phyloP scores from a whole-genome alignment of 2,797 vertebrate genomes.

The Gymnocypris eckloni region DNA sequence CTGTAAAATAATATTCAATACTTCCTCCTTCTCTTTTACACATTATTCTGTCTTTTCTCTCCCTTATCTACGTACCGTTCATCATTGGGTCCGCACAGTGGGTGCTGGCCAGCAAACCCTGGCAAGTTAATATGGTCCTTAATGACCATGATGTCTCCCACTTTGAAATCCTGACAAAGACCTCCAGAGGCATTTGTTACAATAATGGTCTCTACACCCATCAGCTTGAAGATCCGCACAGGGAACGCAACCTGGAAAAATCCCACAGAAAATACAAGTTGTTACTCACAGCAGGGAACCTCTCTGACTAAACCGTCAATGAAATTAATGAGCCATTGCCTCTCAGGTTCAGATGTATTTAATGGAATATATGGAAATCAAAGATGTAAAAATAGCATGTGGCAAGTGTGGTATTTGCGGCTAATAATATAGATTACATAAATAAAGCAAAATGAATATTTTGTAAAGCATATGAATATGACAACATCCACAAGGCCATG shows the following conservation, averaged over 20 bases:
- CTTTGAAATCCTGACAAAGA: conserved; percentile 76
- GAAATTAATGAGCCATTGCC: background rate
- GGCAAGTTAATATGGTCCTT: conserved; percentile 81
- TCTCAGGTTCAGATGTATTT: background rate
- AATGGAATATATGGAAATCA: background rate
- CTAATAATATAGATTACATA: background rate
- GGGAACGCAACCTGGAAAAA: conserved; percentile 73
- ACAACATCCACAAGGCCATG: background rate
- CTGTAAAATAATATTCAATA: background rate
- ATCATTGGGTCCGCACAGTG: conserved; percentile 77
- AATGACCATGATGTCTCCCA: conserved; percentile 80
- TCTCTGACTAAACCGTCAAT: background rate
- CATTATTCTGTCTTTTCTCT: background rate
- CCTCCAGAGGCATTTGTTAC: conserved; percentile 78
- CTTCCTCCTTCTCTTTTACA: background rate
- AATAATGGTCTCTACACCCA: conserved; percentile 75
- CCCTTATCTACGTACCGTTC: conserved; percentile 66
- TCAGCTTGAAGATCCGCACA: conserved; percentile 74
- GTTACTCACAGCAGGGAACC: background rate
- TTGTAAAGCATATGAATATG: background rate
- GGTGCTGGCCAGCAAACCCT: conserved; percentile 76
- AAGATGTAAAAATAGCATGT: background rate
- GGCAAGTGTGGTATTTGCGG: background rate
- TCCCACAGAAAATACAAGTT: conserved; percentile 14
- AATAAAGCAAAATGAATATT: background rate